A percentile compares a stretch with the other conserved stretches of the same genome.
phyloP scores from a whole-genome alignment of 2,888 invertebrate species.

The Neoitamus cyanurus region DNA sequence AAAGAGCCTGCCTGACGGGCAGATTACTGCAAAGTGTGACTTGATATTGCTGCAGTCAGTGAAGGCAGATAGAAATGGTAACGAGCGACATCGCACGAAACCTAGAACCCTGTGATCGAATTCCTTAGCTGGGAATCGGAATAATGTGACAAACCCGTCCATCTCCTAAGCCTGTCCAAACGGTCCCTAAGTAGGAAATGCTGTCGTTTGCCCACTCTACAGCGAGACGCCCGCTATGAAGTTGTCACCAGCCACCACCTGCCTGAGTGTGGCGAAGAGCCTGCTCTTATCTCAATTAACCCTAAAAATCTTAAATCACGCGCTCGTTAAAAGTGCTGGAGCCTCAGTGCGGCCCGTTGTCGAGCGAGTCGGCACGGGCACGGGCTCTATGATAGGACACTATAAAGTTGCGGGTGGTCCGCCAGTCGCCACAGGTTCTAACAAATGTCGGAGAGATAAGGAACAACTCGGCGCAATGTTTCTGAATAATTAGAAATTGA shows the following conservation, averaged over 20 bases:
- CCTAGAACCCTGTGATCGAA: background rate
- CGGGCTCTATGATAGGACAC: constrained; percentile 34
- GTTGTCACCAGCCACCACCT: constrained; percentile 22
- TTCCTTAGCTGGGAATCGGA: background rate
- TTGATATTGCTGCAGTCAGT: background rate
- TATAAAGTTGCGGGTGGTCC: constrained; percentile 50
- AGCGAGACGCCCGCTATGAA: background rate
- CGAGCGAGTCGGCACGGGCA: constrained; percentile 47
- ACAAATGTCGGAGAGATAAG: constrained; percentile 51
- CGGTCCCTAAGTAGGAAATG: background rate
- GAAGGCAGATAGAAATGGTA: no score
- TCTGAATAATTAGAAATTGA: constrained; percentile 42
- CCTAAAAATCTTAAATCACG: constrained; percentile 39
- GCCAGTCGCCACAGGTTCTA: constrained; percentile 47
- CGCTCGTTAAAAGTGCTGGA: constrained; percentile 22
- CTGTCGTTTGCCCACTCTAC: background rate
- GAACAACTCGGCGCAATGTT: constrained; percentile 37
- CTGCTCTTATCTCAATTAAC: constrained; percentile 40
- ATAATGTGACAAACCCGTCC: background rate
- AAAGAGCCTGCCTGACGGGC: background rate
- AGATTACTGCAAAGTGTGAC: background rate
- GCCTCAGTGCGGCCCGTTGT: background rate
- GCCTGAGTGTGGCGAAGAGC: background rate
- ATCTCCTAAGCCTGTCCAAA: background rate
- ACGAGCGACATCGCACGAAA: no score